A percentile compares a stretch with the other conserved stretches of the same genome.
Conservation (phyloP, 2,888 invertebrate genomes). For the Aphodius sticticus region DNA sequence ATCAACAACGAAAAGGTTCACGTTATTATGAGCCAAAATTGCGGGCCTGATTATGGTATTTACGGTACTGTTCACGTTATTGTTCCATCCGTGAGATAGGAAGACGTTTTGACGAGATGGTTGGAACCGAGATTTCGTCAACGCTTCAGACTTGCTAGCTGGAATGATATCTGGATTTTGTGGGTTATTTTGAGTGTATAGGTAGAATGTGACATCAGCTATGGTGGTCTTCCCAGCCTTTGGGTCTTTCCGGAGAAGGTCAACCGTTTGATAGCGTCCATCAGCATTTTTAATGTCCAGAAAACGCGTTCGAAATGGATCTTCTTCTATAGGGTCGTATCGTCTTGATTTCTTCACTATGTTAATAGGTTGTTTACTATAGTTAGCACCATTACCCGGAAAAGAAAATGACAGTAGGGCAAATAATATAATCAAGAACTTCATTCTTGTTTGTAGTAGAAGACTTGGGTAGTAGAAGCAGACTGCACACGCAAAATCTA, state of each 20-base stretch:
- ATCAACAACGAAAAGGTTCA: constrained; percentile 54
- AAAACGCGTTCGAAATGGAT: constrained; percentile 30
- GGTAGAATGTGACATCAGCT: constrained; percentile 43
- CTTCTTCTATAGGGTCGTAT: constrained; percentile 33
- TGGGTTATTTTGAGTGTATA: constrained; percentile 46
- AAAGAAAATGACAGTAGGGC: background rate
- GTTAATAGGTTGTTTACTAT: background rate
- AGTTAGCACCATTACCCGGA: background rate
- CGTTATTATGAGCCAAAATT: constrained; percentile 45
- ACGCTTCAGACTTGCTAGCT: background rate
- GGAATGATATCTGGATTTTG: constrained; percentile 37
- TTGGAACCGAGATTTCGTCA: constrained; percentile 12
- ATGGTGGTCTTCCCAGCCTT: constrained; percentile 4
- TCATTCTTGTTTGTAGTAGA: background rate
- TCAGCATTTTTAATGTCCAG: constrained; percentile 23
- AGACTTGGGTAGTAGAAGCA: background rate
- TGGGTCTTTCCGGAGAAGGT: constrained; percentile 25
- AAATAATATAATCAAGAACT: background rate
- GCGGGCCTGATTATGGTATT: constrained; percentile 44
- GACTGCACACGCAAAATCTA: background rate
- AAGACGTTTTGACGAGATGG: constrained; percentile 47
- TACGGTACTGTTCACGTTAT: constrained; percentile 46
- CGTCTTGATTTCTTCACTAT: constrained; percentile 9
- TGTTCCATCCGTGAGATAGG: constrained; percentile 54
- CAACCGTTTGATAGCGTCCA: constrained; percentile 27